These are phyloP conservation scores for Gallinago solitaria DNA, from an alignment of 2,797 vertebrate genomes.

Conservation along the genomic window DNA sequence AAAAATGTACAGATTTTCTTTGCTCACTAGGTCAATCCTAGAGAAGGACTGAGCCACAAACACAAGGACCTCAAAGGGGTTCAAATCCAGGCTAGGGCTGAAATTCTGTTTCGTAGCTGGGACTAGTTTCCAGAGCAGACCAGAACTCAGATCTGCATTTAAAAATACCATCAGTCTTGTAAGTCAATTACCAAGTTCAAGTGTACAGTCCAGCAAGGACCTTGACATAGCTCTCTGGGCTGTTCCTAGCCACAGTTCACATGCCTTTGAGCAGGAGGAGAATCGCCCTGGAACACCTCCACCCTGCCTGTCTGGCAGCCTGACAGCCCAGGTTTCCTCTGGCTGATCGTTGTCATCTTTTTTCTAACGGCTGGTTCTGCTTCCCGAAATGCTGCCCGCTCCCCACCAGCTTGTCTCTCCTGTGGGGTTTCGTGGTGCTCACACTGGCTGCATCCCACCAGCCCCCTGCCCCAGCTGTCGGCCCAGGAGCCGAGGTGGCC, in stretches of 20 bases:
- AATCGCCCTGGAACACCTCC: neutral
- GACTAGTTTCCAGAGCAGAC: neutral
- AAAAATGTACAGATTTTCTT: neutral
- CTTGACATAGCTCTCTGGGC: neutral
- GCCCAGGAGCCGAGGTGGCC: neutral
- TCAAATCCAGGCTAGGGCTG: neutral
- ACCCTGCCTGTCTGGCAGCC: neutral
- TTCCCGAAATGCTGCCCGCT: neutral
- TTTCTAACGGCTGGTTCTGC: neutral
- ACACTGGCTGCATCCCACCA: neutral
- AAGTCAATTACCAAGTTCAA: neutral
- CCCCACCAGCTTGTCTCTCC: neutral
- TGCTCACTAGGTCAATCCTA: neutral
- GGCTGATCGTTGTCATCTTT: neutral
- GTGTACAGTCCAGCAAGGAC: neutral
- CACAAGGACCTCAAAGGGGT: neutral
- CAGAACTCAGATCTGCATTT: neutral
- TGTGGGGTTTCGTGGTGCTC: neutral
- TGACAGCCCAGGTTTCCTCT: neutral
- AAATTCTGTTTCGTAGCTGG: neutral
- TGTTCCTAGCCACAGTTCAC: neutral
- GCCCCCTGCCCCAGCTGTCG: neutral
- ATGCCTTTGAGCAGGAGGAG: neutral
- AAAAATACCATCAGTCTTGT: neutral
- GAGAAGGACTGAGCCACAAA: neutral